Base-by-base conservation (phyloP, 2,888 invertebrate species). In the Empis livida region DNA sequence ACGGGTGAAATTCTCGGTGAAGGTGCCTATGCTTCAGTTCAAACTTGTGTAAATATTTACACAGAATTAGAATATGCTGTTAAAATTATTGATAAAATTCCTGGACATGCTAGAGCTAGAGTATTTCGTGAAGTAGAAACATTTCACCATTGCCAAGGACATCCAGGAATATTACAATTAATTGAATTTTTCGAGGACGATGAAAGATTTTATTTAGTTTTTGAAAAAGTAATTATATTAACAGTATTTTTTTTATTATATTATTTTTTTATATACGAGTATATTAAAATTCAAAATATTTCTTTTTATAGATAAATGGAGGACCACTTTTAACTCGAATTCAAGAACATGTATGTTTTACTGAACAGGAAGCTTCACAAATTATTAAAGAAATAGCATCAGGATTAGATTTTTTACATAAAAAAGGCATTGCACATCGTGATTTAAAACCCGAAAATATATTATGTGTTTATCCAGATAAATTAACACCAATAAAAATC, bases 401-500 rank as follows among this genome's bases (percentile, higher is more conserved):
- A 61, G 96, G 95, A 27, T 76, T 99, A 54, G 82, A 90, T 71
- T 96, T 92, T 74, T 80, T 97, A 59, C 97, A 99, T 71, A 87
- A 86, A 63, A 95, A 94, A 76, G 84, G 89, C 65, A 83, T 83
- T 59, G 92, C 93, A 50, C 93, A 94, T 71, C 78, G 96, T 54
- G 96, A 97, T 74, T 79, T 97, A 59, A 97, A 97, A 71, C 97
- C 97, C 17, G 97, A 99, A 75, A 97, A 97, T 74, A 94, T 97
- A 61, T 76, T 97, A 57, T 97, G 97, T 74, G 91, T 92, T 46
- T 75, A 86, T 67, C 80, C 81, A 53, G 89, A 92, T 65, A 77
- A 85, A 57, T 77, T 96, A 56, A 90, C 86, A 63, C 96, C 96
- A 35, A 88, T 99, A 57, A 95, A 96, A 74, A 85, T 97, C 59